Evolutionary conservation across 1,140 invertebrate genomes (phyloP).

Genomic region (Cheumatopsyche charites): DNA sequence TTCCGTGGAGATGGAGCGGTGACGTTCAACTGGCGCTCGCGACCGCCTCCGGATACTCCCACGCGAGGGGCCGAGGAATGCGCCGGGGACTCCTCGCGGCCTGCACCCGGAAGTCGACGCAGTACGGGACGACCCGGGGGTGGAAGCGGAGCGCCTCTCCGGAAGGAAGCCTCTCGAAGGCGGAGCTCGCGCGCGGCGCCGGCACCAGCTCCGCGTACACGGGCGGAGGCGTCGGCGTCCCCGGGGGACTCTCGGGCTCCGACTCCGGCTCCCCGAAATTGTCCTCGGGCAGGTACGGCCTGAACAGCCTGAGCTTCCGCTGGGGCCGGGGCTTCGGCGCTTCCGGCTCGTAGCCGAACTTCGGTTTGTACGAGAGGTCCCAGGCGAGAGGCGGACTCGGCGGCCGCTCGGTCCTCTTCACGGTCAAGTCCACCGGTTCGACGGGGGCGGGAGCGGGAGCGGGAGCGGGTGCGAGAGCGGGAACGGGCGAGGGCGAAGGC

Average conservation of each 20-base stretch:
- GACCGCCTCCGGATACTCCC: background rate
- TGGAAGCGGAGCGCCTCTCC: constrained; percentile 1
- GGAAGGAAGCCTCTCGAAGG: constrained; percentile 51
- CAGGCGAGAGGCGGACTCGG: constrained; percentile 58
- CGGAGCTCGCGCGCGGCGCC: background rate
- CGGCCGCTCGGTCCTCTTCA: constrained; percentile 57
- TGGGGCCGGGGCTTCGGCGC: constrained; percentile 48
- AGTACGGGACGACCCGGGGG: background rate
- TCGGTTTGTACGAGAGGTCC: constrained; percentile 56
- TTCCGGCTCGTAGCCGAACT: constrained; percentile 47
- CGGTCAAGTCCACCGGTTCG: constrained; percentile 56
- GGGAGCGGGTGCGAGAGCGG: constrained; percentile 45
- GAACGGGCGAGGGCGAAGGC: constrained; percentile 52
- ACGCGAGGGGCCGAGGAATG: background rate
- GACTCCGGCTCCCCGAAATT: constrained; percentile 54
- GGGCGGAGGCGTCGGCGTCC: constrained; percentile 50
- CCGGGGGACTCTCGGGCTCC: constrained; percentile 54
- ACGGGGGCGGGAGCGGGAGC: constrained; percentile 53
- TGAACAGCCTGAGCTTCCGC: constrained; percentile 66
- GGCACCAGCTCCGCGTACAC: constrained; percentile 25
- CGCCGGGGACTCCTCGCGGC: background rate
- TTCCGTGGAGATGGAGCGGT: constrained; percentile 25
- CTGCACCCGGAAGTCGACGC: background rate
- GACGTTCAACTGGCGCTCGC: constrained; percentile 4
- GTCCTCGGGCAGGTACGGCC: constrained; percentile 70